phyloP scores from a whole-genome alignment of 2,113 vertebrate genomes.

The Ctenomys sociabilis region DNA sequence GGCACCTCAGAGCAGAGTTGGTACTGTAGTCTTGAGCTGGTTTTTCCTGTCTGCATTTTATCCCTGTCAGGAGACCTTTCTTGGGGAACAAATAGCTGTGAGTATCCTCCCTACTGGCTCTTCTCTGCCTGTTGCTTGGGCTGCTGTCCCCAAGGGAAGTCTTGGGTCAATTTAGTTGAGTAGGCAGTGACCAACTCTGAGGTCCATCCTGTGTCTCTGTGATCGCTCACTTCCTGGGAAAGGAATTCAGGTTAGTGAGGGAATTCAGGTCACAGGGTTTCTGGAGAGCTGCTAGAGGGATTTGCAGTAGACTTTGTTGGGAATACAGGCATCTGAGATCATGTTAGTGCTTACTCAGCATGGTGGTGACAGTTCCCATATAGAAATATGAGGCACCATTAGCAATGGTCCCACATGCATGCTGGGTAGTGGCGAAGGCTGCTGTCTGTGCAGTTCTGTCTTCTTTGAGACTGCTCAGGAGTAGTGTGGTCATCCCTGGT shows the following conservation, averaged over 20 bases:
- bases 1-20: background rate
- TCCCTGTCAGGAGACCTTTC: background rate
- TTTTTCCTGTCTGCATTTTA: background rate
- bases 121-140: background rate
- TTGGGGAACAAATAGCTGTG: background rate
- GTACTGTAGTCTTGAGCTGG: background rate
- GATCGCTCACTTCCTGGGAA: constrained; percentile 9
- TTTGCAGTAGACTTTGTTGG: background rate
- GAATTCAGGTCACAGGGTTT: background rate
- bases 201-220: background rate
- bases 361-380: background rate
- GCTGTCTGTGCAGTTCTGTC: background rate
- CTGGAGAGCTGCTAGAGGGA: background rate
- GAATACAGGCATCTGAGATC: background rate
- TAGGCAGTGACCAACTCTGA: background rate
- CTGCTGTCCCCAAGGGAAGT: background rate
- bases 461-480: background rate
- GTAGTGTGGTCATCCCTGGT: background rate
- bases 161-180: background rate
- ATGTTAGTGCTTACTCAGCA: background rate
- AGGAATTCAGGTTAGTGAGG: background rate
- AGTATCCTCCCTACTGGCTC: background rate
- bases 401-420: background rate
- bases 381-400: background rate
- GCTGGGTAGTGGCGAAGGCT: background rate